A percentile compares a stretch with the other conserved stretches of the same genome.
phyloP scores from a whole-genome alignment of 2,113 vertebrate genomes.

The Microcebus tavaratra region DNA sequence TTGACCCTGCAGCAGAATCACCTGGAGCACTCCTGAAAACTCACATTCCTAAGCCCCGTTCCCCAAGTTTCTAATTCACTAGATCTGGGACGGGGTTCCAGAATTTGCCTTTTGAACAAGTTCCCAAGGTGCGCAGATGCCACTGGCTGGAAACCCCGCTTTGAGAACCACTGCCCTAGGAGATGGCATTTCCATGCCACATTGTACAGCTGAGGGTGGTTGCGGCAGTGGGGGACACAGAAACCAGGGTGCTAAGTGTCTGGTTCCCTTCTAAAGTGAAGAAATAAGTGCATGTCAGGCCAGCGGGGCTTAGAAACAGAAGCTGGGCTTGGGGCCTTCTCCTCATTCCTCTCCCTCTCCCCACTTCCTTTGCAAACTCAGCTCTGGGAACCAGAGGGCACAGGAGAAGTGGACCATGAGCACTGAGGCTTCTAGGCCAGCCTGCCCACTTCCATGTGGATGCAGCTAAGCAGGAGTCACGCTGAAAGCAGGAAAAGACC shows the following conservation, averaged over 20 bases:
- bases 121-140: neutral
- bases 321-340: neutral
- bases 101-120: neutral
- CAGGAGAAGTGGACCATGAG: neutral
- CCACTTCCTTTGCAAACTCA: neutral
- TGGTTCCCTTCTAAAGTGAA: neutral
- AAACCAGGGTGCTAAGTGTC: neutral
- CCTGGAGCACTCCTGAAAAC: no score
- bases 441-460: neutral
- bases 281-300: neutral
- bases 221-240: neutral
- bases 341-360: neutral
- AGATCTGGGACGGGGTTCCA: neutral
- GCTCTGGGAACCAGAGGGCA: neutral
- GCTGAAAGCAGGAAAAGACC: conserved; percentile 19
- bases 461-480: neutral
- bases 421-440: neutral
- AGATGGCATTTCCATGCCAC: neutral
- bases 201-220: neutral
- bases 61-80: neutral
- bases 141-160: neutral
- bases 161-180: neutral
- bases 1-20: neutral
- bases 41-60: neutral
- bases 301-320: neutral